Evolutionary conservation across 2,113 vertebrate genomes (phyloP).

Genomic region (Anolis sagrei): DNA sequence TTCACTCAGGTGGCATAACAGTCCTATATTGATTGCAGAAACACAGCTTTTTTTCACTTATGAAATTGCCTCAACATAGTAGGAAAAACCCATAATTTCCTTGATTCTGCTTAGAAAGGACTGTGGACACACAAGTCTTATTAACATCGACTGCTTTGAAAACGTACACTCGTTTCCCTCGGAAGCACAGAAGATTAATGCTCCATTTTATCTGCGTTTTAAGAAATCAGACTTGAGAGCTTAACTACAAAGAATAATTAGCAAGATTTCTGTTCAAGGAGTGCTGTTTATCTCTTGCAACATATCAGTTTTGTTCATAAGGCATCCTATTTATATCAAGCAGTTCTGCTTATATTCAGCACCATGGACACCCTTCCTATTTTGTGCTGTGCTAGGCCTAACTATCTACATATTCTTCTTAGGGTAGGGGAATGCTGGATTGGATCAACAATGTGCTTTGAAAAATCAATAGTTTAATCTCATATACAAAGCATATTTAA

Average conservation of each 20-base stretch:
- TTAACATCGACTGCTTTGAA: slow-evolving; percentile 24
- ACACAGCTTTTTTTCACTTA: not conserved
- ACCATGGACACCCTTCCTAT: slow-evolving; percentile 51
- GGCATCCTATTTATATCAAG: slow-evolving; percentile 59
- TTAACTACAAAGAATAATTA: slow-evolving; percentile 26
- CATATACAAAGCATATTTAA: not conserved
- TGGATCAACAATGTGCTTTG: not conserved
- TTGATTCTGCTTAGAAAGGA: slow-evolving; percentile 37
- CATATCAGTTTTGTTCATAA: slow-evolving; percentile 48
- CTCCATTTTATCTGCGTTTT: slow-evolving; percentile 1
- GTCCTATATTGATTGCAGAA: not conserved
- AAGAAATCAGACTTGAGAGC: not conserved
- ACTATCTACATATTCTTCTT: slow-evolving; percentile 30
- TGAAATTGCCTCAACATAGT: not conserved
- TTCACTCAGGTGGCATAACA: not conserved
- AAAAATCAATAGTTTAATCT: not conserved
- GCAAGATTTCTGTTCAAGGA: slow-evolving; percentile 44
- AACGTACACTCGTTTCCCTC: not conserved
- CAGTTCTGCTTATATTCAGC: slow-evolving; percentile 45
- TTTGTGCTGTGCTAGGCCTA: slow-evolving; percentile 27
- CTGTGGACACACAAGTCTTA: slow-evolving; percentile 60
- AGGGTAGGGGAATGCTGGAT: not conserved
- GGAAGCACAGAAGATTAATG: not conserved
- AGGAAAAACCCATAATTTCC: slow-evolving; percentile 44
- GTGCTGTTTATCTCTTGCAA: slow-evolving; percentile 50